Percentiles rank a stretch among this genome's conserved stretches.
These are phyloP conservation scores for Hirudinaria manillensis DNA, from an alignment of 2,888 invertebrate species.

Conservation along the genomic window DNA sequence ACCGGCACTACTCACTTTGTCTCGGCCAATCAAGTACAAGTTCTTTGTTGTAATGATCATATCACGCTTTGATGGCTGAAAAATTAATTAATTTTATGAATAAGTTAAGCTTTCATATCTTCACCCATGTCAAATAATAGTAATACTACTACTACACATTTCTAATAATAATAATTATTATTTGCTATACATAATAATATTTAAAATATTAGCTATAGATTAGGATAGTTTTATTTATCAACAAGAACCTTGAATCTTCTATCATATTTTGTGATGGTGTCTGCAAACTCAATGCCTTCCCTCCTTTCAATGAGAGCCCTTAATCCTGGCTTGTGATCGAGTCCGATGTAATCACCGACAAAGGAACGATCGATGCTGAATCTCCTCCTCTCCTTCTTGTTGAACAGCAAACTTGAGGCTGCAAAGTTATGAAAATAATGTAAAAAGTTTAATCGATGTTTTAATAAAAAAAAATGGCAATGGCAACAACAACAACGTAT, in stretches of 20 bases:
- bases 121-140: not conserved
- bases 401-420: constrained; percentile 57
- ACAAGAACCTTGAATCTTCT: constrained; percentile 61
- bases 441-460: not conserved
- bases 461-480: not conserved
- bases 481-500: too few relatives aligned
- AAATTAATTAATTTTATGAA: constrained; percentile 28
- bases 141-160: too few relatives aligned
- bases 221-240: too few relatives aligned
- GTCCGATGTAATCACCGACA: constrained; percentile 66
- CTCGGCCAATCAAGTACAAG: constrained; percentile 63
- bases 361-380: constrained; percentile 65
- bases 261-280: constrained; percentile 64
- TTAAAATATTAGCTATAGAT: too few relatives aligned
- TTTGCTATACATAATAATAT: too few relatives aligned
- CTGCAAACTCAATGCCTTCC: constrained; percentile 64
- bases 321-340: constrained; percentile 62
- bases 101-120: not conserved
- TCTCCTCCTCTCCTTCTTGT: constrained; percentile 63
- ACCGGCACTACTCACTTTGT: constrained; percentile 52
- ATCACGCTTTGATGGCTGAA: constrained; percentile 60
- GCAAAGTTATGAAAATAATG: constrained; percentile 33
- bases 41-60: constrained; percentile 61
- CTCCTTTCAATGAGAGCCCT: constrained; percentile 61
- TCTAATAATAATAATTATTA: too few relatives aligned